phyloP scores from a whole-genome alignment of 2,888 invertebrate species.

The Podotricha telesiphe region DNA sequence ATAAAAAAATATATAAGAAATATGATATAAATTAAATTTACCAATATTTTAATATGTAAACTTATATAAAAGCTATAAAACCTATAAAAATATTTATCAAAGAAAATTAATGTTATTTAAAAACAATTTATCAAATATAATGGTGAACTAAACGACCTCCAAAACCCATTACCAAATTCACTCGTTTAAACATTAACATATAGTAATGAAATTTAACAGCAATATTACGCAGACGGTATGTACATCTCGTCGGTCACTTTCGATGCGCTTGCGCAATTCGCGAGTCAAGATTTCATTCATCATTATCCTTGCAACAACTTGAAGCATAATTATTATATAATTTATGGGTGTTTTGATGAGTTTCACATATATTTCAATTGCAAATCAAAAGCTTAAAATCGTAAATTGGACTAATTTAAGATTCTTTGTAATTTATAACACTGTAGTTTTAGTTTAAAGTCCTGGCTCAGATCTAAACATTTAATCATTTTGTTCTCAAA shows the following conservation, averaged over 20 bases:
- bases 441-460: too few relatives aligned
- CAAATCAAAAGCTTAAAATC: conserved; percentile 8
- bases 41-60: too few relatives aligned
- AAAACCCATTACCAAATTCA: conserved; percentile 20
- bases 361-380: background rate
- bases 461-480: too few relatives aligned
- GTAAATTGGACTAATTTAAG: background rate
- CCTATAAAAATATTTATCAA: background rate
- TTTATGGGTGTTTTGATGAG: conserved; percentile 2
- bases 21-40: too few relatives aligned
- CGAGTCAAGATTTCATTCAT: conserved; percentile 38
- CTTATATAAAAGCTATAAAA: background rate
- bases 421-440: background rate
- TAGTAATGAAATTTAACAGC: conserved; percentile 33
- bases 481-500: too few relatives aligned
- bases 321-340: conserved; percentile 3
- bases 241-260: conserved; percentile 62
- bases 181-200: conserved; percentile 15
- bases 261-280: conserved; percentile 56
- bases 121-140: conserved; percentile 1
- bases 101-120: background rate
- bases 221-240: conserved; percentile 55
- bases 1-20: too few relatives aligned
- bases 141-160: conserved; percentile 20
- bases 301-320: conserved; percentile 8